These are phyloP conservation scores for Euclidia mi DNA, from an alignment of 2,888 invertebrate species.

Conservation along the genomic window DNA sequence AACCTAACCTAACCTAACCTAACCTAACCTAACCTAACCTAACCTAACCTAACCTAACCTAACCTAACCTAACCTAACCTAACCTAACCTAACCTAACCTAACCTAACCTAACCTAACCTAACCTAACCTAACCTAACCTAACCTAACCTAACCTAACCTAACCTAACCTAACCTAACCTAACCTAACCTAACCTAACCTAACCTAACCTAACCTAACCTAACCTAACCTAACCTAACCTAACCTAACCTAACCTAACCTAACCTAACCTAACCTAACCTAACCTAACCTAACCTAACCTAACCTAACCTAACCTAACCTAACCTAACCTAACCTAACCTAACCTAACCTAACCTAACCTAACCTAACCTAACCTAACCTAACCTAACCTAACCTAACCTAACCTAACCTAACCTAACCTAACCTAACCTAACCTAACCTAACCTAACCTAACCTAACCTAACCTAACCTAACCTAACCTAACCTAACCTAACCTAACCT, in stretches of 20 bases:
- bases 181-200: slow-evolving; percentile 11
- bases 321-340: slow-evolving; percentile 19
- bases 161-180: slow-evolving; percentile 10
- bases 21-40: slow-evolving; percentile 47
- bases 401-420: slow-evolving; percentile 15
- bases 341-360: slow-evolving; percentile 19
- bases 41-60: slow-evolving; percentile 32
- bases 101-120: slow-evolving; percentile 10
- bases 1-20: slow-evolving; percentile 35
- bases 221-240: slow-evolving; percentile 13
- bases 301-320: slow-evolving; percentile 17
- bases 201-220: slow-evolving; percentile 11
- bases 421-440: slow-evolving; percentile 16
- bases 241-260: slow-evolving; percentile 14
- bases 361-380: slow-evolving; percentile 19
- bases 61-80: slow-evolving; percentile 17
- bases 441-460: slow-evolving; percentile 28
- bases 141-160: slow-evolving; percentile 9
- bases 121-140: slow-evolving; percentile 9
- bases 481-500: slow-evolving; percentile 16
- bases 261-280: slow-evolving; percentile 11
- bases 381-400: slow-evolving; percentile 14
- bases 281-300: slow-evolving; percentile 11
- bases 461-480: slow-evolving; percentile 21
- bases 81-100: slow-evolving; percentile 17